These are phyloP conservation scores for Cerastis leucographa DNA, from an alignment of 2,888 invertebrate species.

Conservation along the genomic window DNA sequence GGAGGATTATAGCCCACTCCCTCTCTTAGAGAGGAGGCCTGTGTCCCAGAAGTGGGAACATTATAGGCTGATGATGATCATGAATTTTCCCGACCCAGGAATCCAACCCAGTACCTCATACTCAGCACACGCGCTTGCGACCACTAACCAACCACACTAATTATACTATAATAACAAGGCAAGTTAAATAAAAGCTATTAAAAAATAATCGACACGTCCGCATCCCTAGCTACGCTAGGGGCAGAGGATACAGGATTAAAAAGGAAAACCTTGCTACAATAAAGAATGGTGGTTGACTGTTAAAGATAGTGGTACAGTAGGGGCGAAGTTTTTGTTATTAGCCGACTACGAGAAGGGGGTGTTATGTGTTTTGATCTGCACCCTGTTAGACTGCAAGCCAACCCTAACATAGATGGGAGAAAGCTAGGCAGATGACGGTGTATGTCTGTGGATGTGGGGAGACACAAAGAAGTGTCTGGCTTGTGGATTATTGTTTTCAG, in stretches of 20 bases:
- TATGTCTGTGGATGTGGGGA: conserved; percentile 9
- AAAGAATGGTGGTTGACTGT: conserved; percentile 56
- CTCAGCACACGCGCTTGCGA: no score
- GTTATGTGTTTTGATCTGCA: conserved; percentile 1
- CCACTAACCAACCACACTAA: no score
- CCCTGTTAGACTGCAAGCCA: not conserved
- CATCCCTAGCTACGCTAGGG: conserved; percentile 39
- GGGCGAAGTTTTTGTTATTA: conserved; percentile 45
- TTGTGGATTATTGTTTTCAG: conserved; percentile 3
- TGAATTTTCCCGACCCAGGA: no score
- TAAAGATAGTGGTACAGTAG: conserved; percentile 44
- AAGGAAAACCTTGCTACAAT: conserved; percentile 63
- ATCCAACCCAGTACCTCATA: no score
- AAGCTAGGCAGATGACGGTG: not conserved
- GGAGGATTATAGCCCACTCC: no score
- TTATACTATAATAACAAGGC: no score
- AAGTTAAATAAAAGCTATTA: no score
- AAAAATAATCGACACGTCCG: conserved; percentile 37
- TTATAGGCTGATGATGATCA: no score
- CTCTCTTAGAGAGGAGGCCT: no score
- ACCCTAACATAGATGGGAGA: not conserved
- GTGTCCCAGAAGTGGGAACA: no score
- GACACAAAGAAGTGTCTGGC: conserved; percentile 39
- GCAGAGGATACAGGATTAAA: conserved; percentile 63
- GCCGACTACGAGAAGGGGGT: conserved; percentile 19